phyloP scores from a whole-genome alignment of 2,113 vertebrate genomes.

The Psophia crepitans region DNA sequence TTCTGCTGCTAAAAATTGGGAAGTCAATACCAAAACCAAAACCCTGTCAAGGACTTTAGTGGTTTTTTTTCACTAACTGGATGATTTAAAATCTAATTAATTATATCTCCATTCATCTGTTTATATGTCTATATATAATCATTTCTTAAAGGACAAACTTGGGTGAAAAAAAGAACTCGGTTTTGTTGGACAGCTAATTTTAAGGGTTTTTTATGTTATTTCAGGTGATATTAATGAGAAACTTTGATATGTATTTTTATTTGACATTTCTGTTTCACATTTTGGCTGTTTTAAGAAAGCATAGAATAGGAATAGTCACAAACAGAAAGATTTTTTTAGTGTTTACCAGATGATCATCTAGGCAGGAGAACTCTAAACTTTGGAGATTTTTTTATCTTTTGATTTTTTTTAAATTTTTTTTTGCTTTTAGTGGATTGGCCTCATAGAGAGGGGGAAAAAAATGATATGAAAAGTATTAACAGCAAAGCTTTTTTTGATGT shows the following conservation, averaged over 20 bases:
- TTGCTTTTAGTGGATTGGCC: background rate
- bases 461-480: background rate
- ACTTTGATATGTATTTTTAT: background rate
- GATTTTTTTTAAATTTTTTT: background rate
- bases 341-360: background rate
- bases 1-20: background rate
- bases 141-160: background rate
- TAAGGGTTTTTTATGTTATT: background rate
- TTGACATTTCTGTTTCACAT: background rate
- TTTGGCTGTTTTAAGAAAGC: background rate
- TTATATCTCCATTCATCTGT: background rate
- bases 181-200: background rate
- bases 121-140: background rate
- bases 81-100: background rate
- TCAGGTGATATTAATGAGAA: background rate
- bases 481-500: background rate
- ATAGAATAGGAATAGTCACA: background rate
- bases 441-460: accelerated
- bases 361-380: background rate
- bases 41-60: background rate
- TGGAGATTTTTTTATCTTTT: background rate
- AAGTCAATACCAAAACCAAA: constrained; percentile 11
- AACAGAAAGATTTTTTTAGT: background rate
- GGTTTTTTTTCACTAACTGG: constrained; percentile 2
- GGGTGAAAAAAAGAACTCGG: background rate